Evolutionary conservation across 1,140 invertebrate genomes (phyloP).

Genomic region (Chelonus insularis): DNA sequence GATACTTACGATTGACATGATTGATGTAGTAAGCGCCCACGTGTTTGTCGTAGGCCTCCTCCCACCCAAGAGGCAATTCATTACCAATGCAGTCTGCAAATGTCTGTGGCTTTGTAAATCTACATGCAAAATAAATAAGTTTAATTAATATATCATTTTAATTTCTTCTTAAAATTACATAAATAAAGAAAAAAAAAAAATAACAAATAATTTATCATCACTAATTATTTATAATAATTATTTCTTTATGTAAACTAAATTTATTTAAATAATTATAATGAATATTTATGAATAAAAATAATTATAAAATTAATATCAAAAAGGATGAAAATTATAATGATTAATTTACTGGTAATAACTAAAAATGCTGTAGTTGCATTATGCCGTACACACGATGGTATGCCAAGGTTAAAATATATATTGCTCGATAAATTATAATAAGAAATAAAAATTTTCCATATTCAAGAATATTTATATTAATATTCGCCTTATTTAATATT

Average conservation of each 20-base stretch:
- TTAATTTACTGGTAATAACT: conserved; percentile 10
- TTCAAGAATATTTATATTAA: background rate
- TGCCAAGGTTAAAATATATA: conserved; percentile 30
- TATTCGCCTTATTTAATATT: background rate
- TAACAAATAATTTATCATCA: too few species aligned
- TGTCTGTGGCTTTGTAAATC: conserved; percentile 92
- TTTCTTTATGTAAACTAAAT: too few species aligned
- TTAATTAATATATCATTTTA: too few species aligned
- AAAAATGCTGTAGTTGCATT: conserved; percentile 31
- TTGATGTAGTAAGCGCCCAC: conserved; percentile 96
- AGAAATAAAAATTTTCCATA: background rate
- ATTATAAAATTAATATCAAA: background rate
- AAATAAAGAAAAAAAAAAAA: too few species aligned
- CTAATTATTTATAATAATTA: too few species aligned
- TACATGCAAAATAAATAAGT: conserved; percentile 63
- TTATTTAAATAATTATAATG: too few species aligned
- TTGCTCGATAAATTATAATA: background rate
- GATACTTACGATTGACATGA: conserved; percentile 89
- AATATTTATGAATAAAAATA: too few species aligned
- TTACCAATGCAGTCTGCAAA: conserved; percentile 98
- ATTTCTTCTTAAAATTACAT: too few species aligned
- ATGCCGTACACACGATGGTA: conserved; percentile 22
- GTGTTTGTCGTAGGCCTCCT: conserved; percentile 89
- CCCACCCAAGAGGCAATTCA: conserved; percentile 95
- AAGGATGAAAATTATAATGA: background rate